phyloP scores from a whole-genome alignment of 2,113 vertebrate genomes.

The Halcyon malimbica region DNA sequence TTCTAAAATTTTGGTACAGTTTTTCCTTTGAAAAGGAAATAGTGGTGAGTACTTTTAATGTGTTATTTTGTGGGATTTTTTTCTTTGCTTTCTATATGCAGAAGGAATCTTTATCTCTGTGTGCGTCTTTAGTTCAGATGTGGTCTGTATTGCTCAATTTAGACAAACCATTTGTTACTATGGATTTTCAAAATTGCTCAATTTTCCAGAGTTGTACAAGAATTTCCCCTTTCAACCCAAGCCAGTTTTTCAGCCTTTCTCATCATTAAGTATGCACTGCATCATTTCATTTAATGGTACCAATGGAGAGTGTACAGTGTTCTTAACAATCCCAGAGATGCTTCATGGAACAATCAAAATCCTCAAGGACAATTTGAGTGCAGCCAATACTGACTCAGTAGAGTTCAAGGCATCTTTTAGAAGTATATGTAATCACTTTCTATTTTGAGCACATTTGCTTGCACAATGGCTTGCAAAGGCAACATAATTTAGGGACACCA shows the following conservation, averaged over 20 bases:
- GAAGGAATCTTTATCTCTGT: conserved; percentile 1
- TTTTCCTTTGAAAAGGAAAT: background rate
- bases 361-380: conserved; percentile 11
- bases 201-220: background rate
- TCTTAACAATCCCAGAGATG: background rate
- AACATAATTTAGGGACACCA: background rate
- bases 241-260: background rate
- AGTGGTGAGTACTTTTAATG: background rate
- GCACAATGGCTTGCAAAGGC: background rate
- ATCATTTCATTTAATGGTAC: background rate
- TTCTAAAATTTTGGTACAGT: background rate
- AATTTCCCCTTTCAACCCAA: background rate
- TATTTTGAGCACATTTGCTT: background rate
- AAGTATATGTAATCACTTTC: background rate
- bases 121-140: background rate
- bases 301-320: background rate
- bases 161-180: background rate
- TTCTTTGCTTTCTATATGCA: background rate
- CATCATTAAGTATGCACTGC: background rate
- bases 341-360: background rate
- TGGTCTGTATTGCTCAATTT: background rate
- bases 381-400: background rate
- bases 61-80: background rate
- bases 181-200: conserved; percentile 28
- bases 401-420: background rate